Conservation (phyloP, 2,113 vertebrate species). For the Uropsilus gracilis region DNA sequence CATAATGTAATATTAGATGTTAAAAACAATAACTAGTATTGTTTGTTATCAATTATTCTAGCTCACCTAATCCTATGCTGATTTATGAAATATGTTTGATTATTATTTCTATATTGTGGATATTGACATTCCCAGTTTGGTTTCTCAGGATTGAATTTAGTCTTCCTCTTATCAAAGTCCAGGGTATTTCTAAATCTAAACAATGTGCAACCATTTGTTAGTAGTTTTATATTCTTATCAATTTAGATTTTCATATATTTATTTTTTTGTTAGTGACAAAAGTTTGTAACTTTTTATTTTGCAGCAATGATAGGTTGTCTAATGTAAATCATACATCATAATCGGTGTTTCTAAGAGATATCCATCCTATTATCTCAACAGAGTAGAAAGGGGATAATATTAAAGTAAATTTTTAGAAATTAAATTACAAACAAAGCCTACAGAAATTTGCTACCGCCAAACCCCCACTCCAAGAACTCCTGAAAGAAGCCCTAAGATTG, state of each 20-base stretch:
- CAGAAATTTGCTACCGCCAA: too few relatives aligned
- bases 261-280: background rate
- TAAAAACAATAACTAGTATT: background rate
- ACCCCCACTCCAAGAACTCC: too few relatives aligned
- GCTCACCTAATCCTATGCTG: background rate
- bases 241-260: background rate
- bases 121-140: background rate
- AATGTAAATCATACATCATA: background rate
- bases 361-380: background rate
- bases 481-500: too few relatives aligned
- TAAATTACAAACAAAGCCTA: too few relatives aligned
- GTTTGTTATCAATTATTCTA: background rate
- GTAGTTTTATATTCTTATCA: background rate
- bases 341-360: background rate
- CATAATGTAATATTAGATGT: background rate
- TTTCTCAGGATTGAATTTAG: background rate
- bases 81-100: background rate
- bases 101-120: background rate
- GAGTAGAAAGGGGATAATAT: background rate
- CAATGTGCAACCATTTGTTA: too few relatives aligned
- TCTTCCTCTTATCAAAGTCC: background rate
- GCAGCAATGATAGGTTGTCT: background rate
- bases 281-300: background rate
- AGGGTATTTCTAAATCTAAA: background rate
- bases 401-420: too few relatives aligned